Conservation (phyloP, 2,113 vertebrate species). For the Cyprinodon brontotheroides region DNA sequence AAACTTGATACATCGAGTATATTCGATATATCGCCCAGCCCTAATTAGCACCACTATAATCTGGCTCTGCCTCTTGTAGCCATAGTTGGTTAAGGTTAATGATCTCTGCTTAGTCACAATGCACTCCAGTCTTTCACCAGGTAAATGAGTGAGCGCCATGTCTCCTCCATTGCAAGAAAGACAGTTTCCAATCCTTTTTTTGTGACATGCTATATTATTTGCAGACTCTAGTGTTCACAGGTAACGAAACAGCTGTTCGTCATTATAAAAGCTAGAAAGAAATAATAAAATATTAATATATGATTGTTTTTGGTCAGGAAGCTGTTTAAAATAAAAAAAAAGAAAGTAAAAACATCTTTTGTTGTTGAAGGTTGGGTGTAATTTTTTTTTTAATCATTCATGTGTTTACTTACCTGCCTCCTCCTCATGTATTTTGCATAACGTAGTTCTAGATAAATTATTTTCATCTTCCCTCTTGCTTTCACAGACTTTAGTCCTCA, state of each 20-base stretch:
- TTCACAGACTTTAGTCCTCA: constrained; percentile 86
- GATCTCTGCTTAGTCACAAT: too few species aligned
- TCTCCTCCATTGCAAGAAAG: too few species aligned
- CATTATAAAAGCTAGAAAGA: background rate
- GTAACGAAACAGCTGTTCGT: background rate
- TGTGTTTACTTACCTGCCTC: background rate
- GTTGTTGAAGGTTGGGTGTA: constrained; percentile 9
- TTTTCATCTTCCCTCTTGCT: constrained; percentile 34
- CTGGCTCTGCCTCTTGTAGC: too few species aligned
- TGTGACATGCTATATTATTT: too few species aligned
- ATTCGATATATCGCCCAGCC: too few species aligned
- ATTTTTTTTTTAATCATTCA: constrained; percentile 24
- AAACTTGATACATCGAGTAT: too few species aligned
- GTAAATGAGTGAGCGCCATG: too few species aligned
- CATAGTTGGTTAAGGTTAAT: too few species aligned
- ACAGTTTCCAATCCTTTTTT: too few species aligned
- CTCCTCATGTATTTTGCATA: constrained; percentile 37
- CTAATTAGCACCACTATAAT: too few species aligned
- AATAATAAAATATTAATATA: background rate
- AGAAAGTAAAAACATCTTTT: background rate
- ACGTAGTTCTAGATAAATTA: constrained; percentile 35
- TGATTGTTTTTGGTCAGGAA: background rate
- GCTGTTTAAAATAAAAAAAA: background rate
- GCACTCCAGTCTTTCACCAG: too few species aligned
- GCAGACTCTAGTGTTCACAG: too few species aligned